Percentiles rank a stretch among this genome's conserved stretches.
Conservation (phyloP, 2,113 vertebrate species). For the Aepyceros melampus region DNA sequence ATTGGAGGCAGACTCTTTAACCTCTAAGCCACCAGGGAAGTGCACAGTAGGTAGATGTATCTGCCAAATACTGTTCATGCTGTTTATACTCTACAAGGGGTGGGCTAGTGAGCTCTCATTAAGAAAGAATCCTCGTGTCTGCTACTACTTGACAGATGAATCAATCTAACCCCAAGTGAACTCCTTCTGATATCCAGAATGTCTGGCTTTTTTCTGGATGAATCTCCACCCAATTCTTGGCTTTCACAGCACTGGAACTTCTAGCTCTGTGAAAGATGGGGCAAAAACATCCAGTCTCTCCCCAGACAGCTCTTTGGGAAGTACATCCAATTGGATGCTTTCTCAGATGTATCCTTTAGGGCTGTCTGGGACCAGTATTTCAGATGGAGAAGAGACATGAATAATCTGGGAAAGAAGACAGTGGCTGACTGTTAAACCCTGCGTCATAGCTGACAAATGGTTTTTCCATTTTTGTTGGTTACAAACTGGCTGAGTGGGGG, state of each 20-base stretch:
- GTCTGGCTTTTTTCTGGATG: neutral
- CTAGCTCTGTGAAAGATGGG: neutral
- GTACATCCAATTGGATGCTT: neutral
- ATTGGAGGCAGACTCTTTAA: too few relatives aligned
- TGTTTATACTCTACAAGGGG: neutral
- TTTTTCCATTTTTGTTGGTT: conserved; percentile 40
- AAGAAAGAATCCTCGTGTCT: neutral
- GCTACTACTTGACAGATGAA: neutral
- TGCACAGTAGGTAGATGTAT: neutral
- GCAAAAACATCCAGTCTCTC: neutral
- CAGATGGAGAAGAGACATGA: neutral
- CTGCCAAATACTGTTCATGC: conserved; percentile 7
- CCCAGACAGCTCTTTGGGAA: neutral
- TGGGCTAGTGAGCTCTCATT: neutral
- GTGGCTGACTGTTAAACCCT: neutral
- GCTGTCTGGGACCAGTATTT: neutral
- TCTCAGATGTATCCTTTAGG: neutral
- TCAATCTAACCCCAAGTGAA: neutral
- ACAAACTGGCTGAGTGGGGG: conserved; percentile 12
- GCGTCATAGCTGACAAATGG: conserved; percentile 1
- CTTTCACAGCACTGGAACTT: neutral
- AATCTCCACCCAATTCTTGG: conserved; percentile 21
- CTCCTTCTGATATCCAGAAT: conserved; percentile 39
- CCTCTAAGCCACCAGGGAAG: too few relatives aligned
- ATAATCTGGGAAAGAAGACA: neutral